Conservation (phyloP, 2,797 vertebrate genomes). For the Siniperca undulata region DNA sequence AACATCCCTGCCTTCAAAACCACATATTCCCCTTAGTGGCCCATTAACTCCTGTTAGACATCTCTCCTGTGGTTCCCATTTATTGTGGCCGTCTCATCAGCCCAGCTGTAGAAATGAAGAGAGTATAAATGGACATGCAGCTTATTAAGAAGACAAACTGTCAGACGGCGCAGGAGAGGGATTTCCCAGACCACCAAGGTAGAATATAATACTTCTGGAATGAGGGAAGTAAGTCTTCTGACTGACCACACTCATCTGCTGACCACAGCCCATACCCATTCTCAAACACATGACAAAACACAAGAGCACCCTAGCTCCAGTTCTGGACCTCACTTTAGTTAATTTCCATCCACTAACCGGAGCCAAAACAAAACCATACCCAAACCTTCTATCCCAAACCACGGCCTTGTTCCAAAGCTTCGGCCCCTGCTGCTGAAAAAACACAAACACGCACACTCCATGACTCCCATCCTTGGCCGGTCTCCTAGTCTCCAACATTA, state of each 20-base stretch:
- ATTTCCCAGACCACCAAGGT: conserved; percentile 24
- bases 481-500: conserved; percentile 27
- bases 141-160: conserved; percentile 54
- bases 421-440: conserved; percentile 38
- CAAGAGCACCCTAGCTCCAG: conserved; percentile 23
- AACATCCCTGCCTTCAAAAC: conserved; percentile 51
- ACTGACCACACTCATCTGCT: conserved; percentile 7
- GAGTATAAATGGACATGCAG: conserved; percentile 21
- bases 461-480: conserved; percentile 41
- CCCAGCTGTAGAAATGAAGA: conserved; percentile 49
- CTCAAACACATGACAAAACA: conserved; percentile 33
- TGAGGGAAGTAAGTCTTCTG: conserved; percentile 4
- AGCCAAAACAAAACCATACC: conserved; percentile 46
- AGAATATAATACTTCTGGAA: not conserved
- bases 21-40: conserved; percentile 63
- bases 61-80: conserved; percentile 50
- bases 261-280: conserved; percentile 16
- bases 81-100: conserved; percentile 49
- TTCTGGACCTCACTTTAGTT: conserved; percentile 29
- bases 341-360: conserved; percentile 44
- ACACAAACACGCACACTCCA: conserved; percentile 44
- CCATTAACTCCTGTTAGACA: conserved; percentile 69
- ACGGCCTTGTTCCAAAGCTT: conserved; percentile 31
- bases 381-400: conserved; percentile 14
- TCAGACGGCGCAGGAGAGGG: conserved; percentile 14